Percentiles rank a stretch among this genome's conserved stretches.
Conservation (phyloP, 2,797 vertebrate species). For the Notoglanidium macrostoma region DNA sequence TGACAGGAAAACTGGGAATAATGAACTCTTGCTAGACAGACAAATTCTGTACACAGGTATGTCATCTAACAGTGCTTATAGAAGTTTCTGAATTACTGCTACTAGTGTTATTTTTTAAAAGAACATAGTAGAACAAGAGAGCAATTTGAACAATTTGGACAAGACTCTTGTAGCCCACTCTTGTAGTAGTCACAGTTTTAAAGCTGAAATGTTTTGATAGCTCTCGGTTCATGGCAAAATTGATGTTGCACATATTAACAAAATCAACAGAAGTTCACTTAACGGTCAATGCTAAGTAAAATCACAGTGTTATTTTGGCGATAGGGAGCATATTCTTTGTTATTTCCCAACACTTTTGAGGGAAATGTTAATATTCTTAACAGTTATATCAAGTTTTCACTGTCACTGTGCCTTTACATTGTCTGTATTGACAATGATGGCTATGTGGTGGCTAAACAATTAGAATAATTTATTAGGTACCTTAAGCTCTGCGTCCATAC, state of each 20-base stretch:
- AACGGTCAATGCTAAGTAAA: background rate
- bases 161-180: background rate
- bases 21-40: background rate
- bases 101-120: background rate
- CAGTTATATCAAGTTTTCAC: background rate
- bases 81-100: background rate
- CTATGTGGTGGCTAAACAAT: background rate
- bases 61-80: background rate
- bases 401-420: background rate
- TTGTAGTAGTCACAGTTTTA: background rate
- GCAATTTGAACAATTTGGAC: background rate
- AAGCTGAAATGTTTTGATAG: background rate
- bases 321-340: background rate
- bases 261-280: slow-evolving; percentile 1
- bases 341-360: background rate
- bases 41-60: background rate
- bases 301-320: background rate
- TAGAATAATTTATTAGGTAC: too few species aligned
- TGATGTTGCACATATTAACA: background rate
- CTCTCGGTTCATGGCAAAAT: background rate
- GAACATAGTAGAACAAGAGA: background rate
- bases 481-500: background rate
- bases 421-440: background rate
- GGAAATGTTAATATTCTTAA: background rate
- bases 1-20: background rate